Base-by-base conservation (phyloP, 2,888 invertebrate species). In the Cremastobaeus sp. region DNA sequence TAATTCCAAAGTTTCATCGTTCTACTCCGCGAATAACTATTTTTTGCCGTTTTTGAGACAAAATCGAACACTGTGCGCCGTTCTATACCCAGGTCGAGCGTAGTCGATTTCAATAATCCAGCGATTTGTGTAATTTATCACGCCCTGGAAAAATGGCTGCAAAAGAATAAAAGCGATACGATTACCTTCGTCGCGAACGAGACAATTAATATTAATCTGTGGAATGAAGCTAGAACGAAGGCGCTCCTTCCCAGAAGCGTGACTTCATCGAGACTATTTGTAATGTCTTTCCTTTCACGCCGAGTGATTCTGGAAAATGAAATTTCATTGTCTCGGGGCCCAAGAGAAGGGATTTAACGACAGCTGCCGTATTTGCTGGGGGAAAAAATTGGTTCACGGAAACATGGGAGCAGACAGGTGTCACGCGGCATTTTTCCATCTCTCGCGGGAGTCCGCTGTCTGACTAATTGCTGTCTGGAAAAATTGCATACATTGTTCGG, bases 241-340 rank as follows among this genome's bases (percentile, higher is more conserved):
- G 69, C 73, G 64, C 76, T 65, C 69, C 65, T 76, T 76, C 71
- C 50, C 14, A 62, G 76, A 70, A 73, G 62, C 69, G 69, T 69
- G 76, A 76, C 76, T 72, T 60, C 71, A 70, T 73, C 62, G 72
- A 62, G 70, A 76, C 41, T 55, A 64, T 65, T 76, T 52, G 64
- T 69, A 66, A 74, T 76, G 59, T 75, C 72, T 59, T 64, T 69
- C 72, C 72, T 76, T 76, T 73, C 76, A 76, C 76, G 65, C 62
- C 48, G 47, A 71, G 52, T 62, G 72, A 66, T 62, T 76, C 76
- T 76, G 50, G 69, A 69, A 76, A 72, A 70, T 62, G 60, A 71
- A 76, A 69, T 69, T 69, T 65, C 70, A 74, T 69, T 74, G 74
- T 69, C 54, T 55, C 15, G 18, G 15, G 37, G 18, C 21, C 35